Conservation (phyloP, 2,797 vertebrate species). For the Staurois parvus region DNA sequence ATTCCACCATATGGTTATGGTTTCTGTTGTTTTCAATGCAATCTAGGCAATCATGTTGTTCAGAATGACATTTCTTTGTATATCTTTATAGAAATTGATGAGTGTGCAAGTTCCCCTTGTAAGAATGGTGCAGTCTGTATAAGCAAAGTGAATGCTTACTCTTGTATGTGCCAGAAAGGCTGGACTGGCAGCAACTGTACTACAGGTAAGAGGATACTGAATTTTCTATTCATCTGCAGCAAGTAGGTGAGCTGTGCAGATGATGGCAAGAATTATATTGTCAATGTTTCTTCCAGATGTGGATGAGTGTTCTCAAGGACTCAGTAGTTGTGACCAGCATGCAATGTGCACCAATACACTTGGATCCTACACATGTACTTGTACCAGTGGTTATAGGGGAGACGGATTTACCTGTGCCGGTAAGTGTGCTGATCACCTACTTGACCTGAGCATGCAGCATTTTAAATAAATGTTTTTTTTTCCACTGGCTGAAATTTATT, state of each 20-base stretch:
- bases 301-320: constrained; percentile 28
- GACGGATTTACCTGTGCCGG: constrained; percentile 40
- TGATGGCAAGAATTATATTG: no score
- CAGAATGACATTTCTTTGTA: no score
- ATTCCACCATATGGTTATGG: no score
- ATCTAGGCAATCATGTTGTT: no score
- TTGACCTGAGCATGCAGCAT: no score
- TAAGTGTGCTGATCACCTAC: not conserved
- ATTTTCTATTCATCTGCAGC: no score
- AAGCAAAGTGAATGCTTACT: constrained; percentile 19
- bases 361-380: constrained; percentile 35
- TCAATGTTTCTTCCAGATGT: constrained; percentile 9
- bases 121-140: constrained; percentile 34
- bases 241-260: no score
- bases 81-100: no score
- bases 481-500: no score
- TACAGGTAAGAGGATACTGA: no score
- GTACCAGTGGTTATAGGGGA: constrained; percentile 30
- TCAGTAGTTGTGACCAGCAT: constrained; percentile 13
- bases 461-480: no score
- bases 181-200: not conserved
- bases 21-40: no score
- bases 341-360: constrained; percentile 29
- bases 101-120: not conserved
- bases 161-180: constrained; percentile 11